Conservation (phyloP, 2,113 vertebrate species). For the Hystrix brachyura region DNA sequence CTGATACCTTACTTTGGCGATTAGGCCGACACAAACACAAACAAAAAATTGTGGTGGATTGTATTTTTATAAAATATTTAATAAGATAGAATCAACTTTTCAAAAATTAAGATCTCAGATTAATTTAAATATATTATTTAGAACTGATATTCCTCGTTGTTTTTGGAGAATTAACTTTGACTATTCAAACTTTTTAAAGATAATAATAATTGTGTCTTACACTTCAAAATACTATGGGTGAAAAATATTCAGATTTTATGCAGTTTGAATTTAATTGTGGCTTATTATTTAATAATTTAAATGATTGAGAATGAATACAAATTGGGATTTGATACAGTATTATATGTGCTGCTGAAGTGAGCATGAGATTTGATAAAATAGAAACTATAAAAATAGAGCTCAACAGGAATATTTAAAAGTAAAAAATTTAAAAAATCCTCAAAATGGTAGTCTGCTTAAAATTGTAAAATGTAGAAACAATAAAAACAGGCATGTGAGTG, state of each 20-base stretch:
- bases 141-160: neutral
- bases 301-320: conserved; percentile 5
- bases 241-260: conserved; percentile 42
- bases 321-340: neutral
- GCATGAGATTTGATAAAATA: neutral
- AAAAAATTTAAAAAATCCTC: neutral
- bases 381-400: conserved; percentile 12
- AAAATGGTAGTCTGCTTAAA: neutral
- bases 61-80: conserved; percentile 8
- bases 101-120: conserved; percentile 14
- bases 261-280: neutral
- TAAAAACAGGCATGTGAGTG: neutral
- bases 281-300: conserved; percentile 32
- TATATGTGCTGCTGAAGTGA: too few relatives aligned
- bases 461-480: neutral
- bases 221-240: neutral
- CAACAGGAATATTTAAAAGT: neutral
- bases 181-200: conserved; percentile 6
- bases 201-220: neutral
- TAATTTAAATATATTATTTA: conserved; percentile 48
- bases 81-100: conserved; percentile 17
- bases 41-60: conserved; percentile 21
- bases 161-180: conserved; percentile 16
- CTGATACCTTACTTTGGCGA: neutral
- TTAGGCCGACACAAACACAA: neutral